phyloP scores from a whole-genome alignment of 2,888 invertebrate species.

The Cloeon dipterum region DNA sequence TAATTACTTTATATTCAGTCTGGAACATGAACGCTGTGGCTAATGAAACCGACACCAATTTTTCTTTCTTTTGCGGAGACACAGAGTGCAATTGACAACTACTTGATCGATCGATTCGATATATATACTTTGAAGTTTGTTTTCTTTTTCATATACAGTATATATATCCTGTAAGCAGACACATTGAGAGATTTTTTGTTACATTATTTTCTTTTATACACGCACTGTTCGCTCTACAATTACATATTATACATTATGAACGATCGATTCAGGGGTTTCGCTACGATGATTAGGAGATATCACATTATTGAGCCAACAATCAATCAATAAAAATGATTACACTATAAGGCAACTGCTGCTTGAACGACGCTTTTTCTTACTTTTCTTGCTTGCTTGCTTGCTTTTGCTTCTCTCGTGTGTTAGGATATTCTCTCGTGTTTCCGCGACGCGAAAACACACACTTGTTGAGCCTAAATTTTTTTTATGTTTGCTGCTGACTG shows the following conservation, averaged over 20 bases:
- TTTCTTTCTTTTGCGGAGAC: too few relatives aligned
- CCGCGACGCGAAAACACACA: too few relatives aligned
- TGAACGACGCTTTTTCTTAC: background rate
- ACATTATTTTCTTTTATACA: background rate
- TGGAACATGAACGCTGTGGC: too few relatives aligned
- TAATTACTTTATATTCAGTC: too few relatives aligned
- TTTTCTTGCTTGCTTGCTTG: background rate
- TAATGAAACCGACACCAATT: too few relatives aligned
- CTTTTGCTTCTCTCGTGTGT: background rate
- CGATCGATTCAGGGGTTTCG: too few relatives aligned
- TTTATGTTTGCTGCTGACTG: background rate
- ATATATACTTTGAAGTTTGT: too few relatives aligned
- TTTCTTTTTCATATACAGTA: too few relatives aligned
- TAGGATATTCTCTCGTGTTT: background rate
- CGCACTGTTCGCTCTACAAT: background rate
- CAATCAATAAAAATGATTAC: background rate
- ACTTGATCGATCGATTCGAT: too few relatives aligned
- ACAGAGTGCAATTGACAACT: too few relatives aligned
- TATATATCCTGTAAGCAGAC: background rate
- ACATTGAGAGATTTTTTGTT: background rate
- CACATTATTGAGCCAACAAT: constrained; percentile 1
- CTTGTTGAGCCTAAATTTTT: too few relatives aligned
- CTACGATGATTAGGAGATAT: background rate
- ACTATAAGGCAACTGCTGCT: constrained; percentile 1
- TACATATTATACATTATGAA: background rate